phyloP scores from a whole-genome alignment of 2,888 invertebrate genomes.

The Seladonia tumulorum region DNA sequence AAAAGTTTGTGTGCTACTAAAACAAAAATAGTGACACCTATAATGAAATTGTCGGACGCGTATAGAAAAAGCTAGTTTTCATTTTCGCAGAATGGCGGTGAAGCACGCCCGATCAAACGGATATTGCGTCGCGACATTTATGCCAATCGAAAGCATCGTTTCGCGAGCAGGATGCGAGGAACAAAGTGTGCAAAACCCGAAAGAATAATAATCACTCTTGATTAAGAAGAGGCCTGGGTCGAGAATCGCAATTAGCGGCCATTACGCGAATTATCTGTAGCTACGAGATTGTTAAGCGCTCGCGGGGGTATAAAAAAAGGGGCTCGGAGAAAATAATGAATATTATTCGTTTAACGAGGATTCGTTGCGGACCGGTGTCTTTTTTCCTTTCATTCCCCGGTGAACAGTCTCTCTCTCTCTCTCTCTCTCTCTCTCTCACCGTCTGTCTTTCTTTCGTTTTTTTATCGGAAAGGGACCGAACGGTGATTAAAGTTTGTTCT shows the following conservation, averaged over 20 bases:
- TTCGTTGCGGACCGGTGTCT: not conserved
- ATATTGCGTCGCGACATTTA: not conserved
- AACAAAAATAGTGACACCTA: not conserved
- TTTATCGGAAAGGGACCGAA: not conserved
- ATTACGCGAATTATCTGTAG: conserved; percentile 18
- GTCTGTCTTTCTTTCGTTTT: not conserved
- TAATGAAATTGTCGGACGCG: no score
- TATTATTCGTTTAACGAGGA: conserved; percentile 17
- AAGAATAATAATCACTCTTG: conserved; percentile 5
- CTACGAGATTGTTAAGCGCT: not conserved
- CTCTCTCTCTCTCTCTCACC: not conserved
- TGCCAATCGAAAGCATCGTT: not conserved
- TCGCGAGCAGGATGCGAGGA: not conserved
- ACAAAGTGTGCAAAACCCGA: not conserved
- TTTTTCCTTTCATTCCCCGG: not conserved
- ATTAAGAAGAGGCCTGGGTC: not conserved
- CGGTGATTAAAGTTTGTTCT: conserved; percentile 12
- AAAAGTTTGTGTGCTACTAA: no score
- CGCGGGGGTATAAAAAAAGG: not conserved
- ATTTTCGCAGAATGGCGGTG: not conserved
- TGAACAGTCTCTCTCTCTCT: not conserved
- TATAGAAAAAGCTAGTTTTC: not conserved
- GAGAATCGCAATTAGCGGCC: not conserved
- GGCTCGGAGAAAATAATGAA: conserved; percentile 24
- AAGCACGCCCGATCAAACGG: not conserved